phyloP scores from a whole-genome alignment of 2,113 vertebrate genomes.

The Heterotis niloticus region DNA sequence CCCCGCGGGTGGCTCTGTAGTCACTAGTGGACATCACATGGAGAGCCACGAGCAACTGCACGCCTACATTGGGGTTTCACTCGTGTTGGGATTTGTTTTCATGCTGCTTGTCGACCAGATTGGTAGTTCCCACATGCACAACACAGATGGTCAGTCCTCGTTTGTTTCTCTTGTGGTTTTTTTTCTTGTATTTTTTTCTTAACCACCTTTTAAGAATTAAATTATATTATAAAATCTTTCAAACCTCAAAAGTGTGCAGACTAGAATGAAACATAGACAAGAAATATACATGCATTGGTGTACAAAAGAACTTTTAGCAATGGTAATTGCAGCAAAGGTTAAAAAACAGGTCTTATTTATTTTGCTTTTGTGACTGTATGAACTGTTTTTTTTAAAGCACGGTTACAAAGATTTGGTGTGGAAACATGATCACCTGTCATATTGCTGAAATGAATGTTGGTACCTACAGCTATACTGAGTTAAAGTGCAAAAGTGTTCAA shows the following conservation, averaged over 20 bases:
- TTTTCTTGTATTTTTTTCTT: background rate
- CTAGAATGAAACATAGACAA: background rate
- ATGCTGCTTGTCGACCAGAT: slow-evolving; percentile 98
- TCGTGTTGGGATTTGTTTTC: slow-evolving; percentile 95
- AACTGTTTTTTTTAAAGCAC: too few relatives aligned
- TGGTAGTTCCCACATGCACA: slow-evolving; percentile 86
- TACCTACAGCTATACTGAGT: too few relatives aligned
- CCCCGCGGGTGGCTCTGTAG: slow-evolving; percentile 41
- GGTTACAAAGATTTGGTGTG: too few relatives aligned
- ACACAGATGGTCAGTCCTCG: slow-evolving; percentile 72
- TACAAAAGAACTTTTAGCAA: background rate
- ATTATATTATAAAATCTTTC: background rate
- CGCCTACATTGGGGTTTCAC: slow-evolving; percentile 89
- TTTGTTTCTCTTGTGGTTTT: background rate
- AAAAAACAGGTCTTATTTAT: too few relatives aligned
- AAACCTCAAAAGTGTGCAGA: background rate
- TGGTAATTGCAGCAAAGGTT: too few relatives aligned
- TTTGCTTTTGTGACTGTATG: too few relatives aligned
- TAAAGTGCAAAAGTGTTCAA: too few relatives aligned
- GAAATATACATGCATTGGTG: too few relatives aligned
- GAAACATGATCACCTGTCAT: too few relatives aligned
- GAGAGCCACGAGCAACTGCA: slow-evolving; percentile 76
- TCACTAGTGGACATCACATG: slow-evolving; percentile 44
- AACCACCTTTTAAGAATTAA: background rate
- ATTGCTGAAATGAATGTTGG: too few relatives aligned